Percentiles rank a stretch among this genome's conserved stretches.
phyloP scores from a whole-genome alignment of 2,888 invertebrate species.

The Polydesmus complanatus region DNA sequence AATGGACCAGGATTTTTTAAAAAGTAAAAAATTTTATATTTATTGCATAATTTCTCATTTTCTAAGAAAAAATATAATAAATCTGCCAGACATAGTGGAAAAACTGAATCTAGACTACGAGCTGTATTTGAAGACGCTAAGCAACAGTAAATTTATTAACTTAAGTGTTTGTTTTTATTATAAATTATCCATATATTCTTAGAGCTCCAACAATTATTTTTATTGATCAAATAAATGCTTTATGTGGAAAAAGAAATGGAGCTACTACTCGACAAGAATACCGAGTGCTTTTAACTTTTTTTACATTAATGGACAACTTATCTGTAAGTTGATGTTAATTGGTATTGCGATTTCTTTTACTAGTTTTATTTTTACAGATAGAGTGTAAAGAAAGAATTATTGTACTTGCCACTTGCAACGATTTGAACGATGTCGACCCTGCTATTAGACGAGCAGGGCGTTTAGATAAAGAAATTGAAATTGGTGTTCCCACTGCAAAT shows the following conservation, averaged over 20 bases:
- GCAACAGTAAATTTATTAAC: conserved; percentile 29
- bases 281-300: conserved; percentile 52
- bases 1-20: conserved; percentile 59
- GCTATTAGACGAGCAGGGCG: conserved; percentile 59
- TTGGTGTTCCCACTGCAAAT: conserved; percentile 61
- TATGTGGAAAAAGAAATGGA: conserved; percentile 49
- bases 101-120: conserved; percentile 56
- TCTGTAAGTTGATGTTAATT: conserved; percentile 8
- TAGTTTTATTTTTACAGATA: background rate
- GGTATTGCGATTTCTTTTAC: background rate
- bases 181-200: conserved; percentile 12
- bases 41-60: background rate
- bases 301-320: conserved; percentile 47
- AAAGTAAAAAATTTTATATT: conserved; percentile 33
- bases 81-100: conserved; percentile 45
- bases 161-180: background rate
- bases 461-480: conserved; percentile 64
- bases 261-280: conserved; percentile 53
- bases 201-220: conserved; percentile 62
- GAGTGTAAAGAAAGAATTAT: conserved; percentile 2
- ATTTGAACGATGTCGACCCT: conserved; percentile 58
- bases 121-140: conserved; percentile 54
- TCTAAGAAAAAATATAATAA: no score
- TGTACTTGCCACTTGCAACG: conserved; percentile 41
- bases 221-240: conserved; percentile 69